phyloP scores from a whole-genome alignment of 2,888 invertebrate genomes.

The Agrochola macilenta region DNA sequence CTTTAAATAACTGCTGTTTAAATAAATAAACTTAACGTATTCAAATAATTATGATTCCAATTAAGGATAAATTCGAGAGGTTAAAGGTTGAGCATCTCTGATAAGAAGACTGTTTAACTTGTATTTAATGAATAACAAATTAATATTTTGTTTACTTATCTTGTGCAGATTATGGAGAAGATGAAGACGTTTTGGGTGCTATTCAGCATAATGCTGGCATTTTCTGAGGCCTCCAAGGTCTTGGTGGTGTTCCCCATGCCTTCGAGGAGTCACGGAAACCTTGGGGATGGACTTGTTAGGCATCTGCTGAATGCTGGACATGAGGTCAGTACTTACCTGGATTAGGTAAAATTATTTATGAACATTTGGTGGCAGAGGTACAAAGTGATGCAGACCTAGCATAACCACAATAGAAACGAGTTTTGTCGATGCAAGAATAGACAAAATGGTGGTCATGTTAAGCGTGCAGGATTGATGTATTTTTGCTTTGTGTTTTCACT shows the following conservation, averaged over 20 bases:
- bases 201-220: conserved; percentile 40
- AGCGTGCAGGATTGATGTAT: too few species aligned
- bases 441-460: too few species aligned
- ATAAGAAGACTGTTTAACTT: conserved; percentile 22
- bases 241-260: conserved; percentile 71
- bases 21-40: background rate
- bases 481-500: too few species aligned
- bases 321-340: conserved; percentile 69
- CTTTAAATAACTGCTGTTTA: background rate
- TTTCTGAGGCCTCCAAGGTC: conserved; percentile 64
- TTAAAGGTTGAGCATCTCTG: conserved; percentile 31
- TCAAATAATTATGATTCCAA: background rate
- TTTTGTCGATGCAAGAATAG: too few species aligned
- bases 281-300: conserved; percentile 71
- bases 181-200: conserved; percentile 32
- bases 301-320: conserved; percentile 74
- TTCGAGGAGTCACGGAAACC: conserved; percentile 71
- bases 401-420: too few species aligned
- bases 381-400: too few species aligned
- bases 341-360: background rate
- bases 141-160: conserved; percentile 10
- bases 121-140: conserved; percentile 13
- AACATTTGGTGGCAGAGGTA: background rate
- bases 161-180: conserved; percentile 35
- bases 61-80: background rate